phyloP scores from a whole-genome alignment of 2,113 vertebrate species.

The Noctilio leporinus region DNA sequence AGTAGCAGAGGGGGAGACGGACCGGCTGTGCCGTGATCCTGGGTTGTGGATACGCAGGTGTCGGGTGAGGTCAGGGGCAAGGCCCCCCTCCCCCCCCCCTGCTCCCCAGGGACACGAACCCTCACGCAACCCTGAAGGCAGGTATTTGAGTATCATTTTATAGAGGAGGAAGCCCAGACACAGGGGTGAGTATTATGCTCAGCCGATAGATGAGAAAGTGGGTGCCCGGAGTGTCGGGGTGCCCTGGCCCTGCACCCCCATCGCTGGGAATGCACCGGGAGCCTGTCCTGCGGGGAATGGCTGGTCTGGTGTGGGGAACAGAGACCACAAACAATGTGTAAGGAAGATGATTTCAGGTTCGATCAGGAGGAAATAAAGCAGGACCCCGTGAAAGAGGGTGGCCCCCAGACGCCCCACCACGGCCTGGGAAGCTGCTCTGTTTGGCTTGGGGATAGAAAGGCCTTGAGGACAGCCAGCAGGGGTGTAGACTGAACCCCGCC shows the following conservation, averaged over 20 bases:
- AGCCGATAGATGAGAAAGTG: not conserved
- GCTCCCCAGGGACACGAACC: fast-evolving
- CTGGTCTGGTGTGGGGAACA: not conserved
- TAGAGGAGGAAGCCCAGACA: fast-evolving
- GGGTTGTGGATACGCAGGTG: fast-evolving
- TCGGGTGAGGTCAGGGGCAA: fast-evolving
- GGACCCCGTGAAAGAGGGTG: fast-evolving
- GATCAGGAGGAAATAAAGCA: fast-evolving
- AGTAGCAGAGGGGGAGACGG: not conserved
- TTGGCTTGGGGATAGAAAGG: not conserved
- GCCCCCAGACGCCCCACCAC: not conserved
- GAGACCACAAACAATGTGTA: fast-evolving
- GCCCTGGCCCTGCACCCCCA: not conserved
- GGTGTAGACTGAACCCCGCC: no score
- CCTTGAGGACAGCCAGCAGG: not conserved
- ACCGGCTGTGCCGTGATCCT: not conserved
- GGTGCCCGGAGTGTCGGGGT: not conserved
- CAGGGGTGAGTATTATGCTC: fast-evolving
- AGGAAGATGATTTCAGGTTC: not conserved
- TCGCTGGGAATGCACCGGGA: not conserved
- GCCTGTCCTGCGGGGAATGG: fast-evolving
- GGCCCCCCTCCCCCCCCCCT: fast-evolving
- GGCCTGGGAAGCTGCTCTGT: not conserved
- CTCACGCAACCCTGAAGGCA: fast-evolving
- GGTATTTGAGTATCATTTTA: not conserved